Evolutionary conservation across 2,113 vertebrate genomes (phyloP).

Genomic region (Nycticryphes semicollaris): DNA sequence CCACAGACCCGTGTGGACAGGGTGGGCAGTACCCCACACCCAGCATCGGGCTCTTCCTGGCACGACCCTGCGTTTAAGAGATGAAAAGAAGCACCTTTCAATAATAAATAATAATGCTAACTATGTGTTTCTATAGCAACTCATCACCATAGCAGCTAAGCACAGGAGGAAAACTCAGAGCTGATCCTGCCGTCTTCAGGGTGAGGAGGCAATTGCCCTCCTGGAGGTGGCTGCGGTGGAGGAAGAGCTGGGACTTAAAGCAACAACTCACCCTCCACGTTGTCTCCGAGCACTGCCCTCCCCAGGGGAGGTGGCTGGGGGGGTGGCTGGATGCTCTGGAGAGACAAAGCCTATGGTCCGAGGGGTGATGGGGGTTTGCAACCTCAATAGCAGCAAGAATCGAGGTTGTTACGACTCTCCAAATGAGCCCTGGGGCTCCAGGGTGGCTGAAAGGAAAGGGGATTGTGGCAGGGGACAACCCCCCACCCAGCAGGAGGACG

Average conservation of each 20-base stretch:
- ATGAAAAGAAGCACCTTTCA: constrained; percentile 52
- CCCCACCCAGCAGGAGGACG: neutral
- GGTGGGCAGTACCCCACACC: neutral
- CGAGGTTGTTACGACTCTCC: neutral
- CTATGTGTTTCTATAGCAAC: constrained; percentile 70
- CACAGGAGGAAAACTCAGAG: constrained; percentile 15
- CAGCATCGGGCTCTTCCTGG: neutral
- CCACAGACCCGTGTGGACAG: neutral
- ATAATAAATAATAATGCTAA: constrained; percentile 69
- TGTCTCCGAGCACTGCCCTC: neutral
- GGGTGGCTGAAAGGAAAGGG: neutral
- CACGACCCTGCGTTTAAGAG: neutral
- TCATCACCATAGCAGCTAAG: constrained; percentile 69
- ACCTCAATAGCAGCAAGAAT: neutral
- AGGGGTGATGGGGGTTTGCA: neutral
- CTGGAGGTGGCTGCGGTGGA: neutral
- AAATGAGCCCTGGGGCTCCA: neutral
- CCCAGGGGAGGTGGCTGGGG: neutral
- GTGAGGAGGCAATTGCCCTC: constrained; percentile 34
- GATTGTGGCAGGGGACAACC: neutral
- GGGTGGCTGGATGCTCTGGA: neutral
- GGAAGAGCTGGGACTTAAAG: neutral
- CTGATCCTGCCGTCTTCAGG: constrained; percentile 46
- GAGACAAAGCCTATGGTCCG: neutral
- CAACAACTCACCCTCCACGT: neutral